A percentile compares a stretch with the other conserved stretches of the same genome.
phyloP scores from a whole-genome alignment of 37 sponge, comb jelly and placozoan species.

The Mnemiopsis leidyi region DNA sequence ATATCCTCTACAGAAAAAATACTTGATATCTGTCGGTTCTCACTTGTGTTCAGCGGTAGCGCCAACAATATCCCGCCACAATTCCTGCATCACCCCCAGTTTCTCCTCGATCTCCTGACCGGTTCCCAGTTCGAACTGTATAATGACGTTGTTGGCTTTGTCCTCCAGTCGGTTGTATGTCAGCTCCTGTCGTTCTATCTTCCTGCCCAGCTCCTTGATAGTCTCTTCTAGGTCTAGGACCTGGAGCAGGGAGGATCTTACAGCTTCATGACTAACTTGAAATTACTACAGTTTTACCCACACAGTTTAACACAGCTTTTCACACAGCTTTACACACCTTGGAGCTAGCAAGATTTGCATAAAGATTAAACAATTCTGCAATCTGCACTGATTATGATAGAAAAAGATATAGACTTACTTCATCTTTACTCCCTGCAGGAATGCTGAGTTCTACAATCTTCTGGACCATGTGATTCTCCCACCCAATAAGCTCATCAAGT shows the following conservation, averaged over 20 bases:
- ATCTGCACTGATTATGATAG: background rate
- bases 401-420: background rate
- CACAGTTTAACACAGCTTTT: no score
- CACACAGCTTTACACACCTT: no score
- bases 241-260: no score
- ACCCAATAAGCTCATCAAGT: background rate
- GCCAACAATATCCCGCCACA: slow-evolving; percentile 11
- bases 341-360: no score
- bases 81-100: background rate
- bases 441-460: background rate
- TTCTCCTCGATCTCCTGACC: slow-evolving; percentile 45
- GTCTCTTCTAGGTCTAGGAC: background rate
- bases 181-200: background rate
- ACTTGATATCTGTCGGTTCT: no score
- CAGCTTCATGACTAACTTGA: no score
- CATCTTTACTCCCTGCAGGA: background rate
- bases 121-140: slow-evolving; percentile 51
- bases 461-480: background rate
- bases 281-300: no score
- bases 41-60: background rate
- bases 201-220: background rate
- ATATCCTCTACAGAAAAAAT: no score
- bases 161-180: slow-evolving; percentile 15
- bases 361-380: no score
- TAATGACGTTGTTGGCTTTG: background rate